Conservation (phyloP, 2,797 vertebrate genomes). For the Falco novaeseelandiae region DNA sequence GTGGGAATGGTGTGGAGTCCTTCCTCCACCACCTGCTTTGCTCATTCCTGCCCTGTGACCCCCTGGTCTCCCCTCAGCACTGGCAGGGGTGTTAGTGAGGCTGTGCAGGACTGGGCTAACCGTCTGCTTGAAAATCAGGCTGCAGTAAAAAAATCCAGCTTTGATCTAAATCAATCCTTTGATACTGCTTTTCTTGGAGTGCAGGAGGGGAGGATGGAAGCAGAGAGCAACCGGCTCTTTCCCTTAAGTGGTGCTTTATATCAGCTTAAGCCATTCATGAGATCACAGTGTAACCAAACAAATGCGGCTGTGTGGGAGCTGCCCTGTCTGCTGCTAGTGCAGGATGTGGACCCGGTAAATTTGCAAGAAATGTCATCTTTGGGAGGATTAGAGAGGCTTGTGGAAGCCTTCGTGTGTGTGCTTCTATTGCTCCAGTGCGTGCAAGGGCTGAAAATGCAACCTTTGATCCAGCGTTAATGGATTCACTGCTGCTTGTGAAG, state of each 20-base stretch:
- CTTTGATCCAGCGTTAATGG: neutral
- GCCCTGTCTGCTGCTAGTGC: neutral
- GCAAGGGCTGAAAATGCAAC: neutral
- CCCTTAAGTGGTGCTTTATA: neutral
- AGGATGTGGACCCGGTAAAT: neutral
- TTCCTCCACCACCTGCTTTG: accelerated
- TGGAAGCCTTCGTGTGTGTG: neutral
- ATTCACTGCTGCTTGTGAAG: neutral
- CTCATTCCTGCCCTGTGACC: neutral
- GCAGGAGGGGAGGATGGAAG: neutral
- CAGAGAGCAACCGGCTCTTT: neutral
- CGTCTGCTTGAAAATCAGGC: neutral
- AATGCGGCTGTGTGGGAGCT: neutral
- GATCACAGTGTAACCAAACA: neutral
- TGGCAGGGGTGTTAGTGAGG: neutral
- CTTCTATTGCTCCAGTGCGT: neutral
- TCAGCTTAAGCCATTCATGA: neutral
- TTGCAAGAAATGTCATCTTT: neutral
- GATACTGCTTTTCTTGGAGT: neutral
- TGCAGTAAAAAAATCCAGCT: neutral
- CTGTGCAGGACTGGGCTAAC: neutral
- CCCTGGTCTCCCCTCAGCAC: accelerated
- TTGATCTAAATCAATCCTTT: neutral
- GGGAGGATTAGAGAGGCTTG: neutral
- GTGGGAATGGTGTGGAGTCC: neutral